Percentiles rank a stretch among this genome's conserved stretches.
phyloP scores from a whole-genome alignment of 2,113 vertebrate genomes.

The Chaetorhynchus papuensis region DNA sequence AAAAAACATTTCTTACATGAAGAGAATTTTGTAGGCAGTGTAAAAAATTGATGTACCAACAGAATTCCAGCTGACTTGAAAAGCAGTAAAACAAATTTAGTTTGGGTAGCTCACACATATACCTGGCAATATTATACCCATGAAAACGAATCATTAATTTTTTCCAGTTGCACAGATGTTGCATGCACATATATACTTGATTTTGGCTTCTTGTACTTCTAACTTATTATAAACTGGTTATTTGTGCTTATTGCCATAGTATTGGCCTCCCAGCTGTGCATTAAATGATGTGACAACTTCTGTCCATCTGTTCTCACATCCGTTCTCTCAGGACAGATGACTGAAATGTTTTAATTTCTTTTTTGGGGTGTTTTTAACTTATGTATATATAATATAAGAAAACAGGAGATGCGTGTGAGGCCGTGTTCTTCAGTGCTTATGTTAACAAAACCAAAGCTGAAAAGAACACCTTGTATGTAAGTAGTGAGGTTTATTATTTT shows the following conservation, averaged over 20 bases:
- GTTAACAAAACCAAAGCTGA: not conserved
- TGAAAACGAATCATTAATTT: not conserved
- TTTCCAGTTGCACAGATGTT: not conserved
- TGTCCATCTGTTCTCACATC: not conserved
- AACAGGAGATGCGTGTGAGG: not conserved
- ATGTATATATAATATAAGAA: not conserved
- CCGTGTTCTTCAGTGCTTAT: not conserved
- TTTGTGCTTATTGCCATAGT: not conserved
- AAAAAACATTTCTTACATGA: not conserved
- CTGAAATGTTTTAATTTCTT: not conserved
- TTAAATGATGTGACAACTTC: not conserved
- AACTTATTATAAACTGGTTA: not conserved
- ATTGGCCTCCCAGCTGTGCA: not conserved
- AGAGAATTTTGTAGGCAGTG: not conserved
- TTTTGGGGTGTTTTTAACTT: accelerated
- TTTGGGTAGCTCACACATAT: not conserved
- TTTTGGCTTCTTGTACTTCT: not conserved
- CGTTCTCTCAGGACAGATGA: not conserved
- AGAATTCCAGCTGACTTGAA: not conserved
- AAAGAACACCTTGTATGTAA: not conserved
- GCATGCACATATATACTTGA: not conserved
- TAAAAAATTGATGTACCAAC: not conserved
- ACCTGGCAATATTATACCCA: not conserved
- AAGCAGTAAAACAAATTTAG: not conserved
- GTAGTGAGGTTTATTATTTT: not conserved